Percentiles rank a stretch among this genome's conserved stretches.
Evolutionary conservation across 2,797 vertebrate genomes (phyloP).

Genomic region (Bucorvus abyssinicus): DNA sequence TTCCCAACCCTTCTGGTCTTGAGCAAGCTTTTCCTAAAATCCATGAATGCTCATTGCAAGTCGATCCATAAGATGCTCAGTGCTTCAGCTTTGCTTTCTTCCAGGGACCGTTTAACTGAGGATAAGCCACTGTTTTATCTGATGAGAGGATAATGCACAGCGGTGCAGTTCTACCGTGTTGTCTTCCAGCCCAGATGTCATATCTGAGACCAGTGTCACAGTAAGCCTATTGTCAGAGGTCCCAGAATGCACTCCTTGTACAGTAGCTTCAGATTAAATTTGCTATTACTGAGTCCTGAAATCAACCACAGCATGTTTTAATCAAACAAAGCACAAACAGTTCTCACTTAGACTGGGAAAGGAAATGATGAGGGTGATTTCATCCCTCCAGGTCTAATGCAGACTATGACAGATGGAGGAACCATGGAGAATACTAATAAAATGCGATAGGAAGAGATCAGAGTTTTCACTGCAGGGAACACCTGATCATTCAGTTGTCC

Average conservation of each 20-base stretch:
- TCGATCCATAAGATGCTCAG: neutral
- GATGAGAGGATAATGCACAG: neutral
- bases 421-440: neutral
- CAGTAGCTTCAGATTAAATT: neutral
- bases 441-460: neutral
- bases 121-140: neutral
- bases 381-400: neutral
- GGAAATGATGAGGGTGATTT: neutral
- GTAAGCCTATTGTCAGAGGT: neutral
- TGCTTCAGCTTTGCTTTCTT: neutral
- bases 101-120: neutral
- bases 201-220: neutral
- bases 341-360: neutral
- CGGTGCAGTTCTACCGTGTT: neutral
- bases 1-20: neutral
- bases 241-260: neutral
- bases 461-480: neutral
- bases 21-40: neutral
- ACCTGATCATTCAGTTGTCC: neutral
- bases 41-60: neutral
- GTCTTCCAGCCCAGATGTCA: neutral
- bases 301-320: neutral
- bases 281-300: neutral
- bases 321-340: slow-evolving; percentile 1
- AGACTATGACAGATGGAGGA: neutral